phyloP scores from a whole-genome alignment of 1,140 invertebrate genomes.

The Bombyx mori region ASM3026992v2 NC_085107.1:10782001-10782500 shows the following conservation, averaged over 20 bases:
- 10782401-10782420: constrained; percentile 13
- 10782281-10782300: constrained; percentile 1
- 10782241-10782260: background rate
- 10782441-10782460: background rate
- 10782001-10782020: constrained; percentile 18
- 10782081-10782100: constrained; percentile 41
- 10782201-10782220: background rate
- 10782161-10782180: constrained; percentile 60
- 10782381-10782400: constrained; percentile 10
- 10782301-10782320: too few relatives aligned
- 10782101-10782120: constrained; percentile 42
- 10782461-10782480: constrained; percentile 22
- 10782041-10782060: constrained; percentile 23
- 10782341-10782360: background rate
- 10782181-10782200: constrained; percentile 32
- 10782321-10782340: too few relatives aligned
- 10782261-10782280: constrained; percentile 1
- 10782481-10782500: constrained; percentile 15
- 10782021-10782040: constrained; percentile 24
- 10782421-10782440: constrained; percentile 6
- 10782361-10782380: constrained; percentile 21
- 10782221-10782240: background rate
- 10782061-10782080: constrained; percentile 32
- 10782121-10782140: constrained; percentile 64
- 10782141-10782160: constrained; percentile 59